Conservation (phyloP, 2,797 vertebrate genomes). For the Forpus xanthops region DNA sequence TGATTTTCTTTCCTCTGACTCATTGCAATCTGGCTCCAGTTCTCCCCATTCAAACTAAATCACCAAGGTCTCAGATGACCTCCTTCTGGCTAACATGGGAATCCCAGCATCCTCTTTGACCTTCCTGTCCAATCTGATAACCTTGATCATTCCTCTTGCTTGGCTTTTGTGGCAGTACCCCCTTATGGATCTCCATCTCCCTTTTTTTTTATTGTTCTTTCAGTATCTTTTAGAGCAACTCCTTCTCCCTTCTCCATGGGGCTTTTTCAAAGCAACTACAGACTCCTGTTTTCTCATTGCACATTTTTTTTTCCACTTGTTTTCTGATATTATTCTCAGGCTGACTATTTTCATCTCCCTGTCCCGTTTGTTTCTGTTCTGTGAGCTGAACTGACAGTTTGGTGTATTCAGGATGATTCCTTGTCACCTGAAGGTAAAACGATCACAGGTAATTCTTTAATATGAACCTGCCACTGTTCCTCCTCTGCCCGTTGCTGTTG, state of each 20-base stretch:
- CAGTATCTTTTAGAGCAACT: neutral
- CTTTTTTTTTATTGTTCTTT: neutral
- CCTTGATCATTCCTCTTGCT: slow-evolving; percentile 14
- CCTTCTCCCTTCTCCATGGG: neutral
- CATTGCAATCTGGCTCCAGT: slow-evolving; percentile 53
- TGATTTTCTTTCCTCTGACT: slow-evolving; percentile 69
- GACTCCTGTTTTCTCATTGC: neutral
- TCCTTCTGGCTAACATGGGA: slow-evolving; percentile 1
- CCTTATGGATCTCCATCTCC: neutral
- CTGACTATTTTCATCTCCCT: neutral
- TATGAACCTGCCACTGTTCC: slow-evolving; percentile 1
- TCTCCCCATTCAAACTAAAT: slow-evolving; percentile 46
- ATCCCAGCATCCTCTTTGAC: slow-evolving; percentile 59
- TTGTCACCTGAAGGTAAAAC: neutral
- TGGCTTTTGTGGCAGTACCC: slow-evolving; percentile 45
- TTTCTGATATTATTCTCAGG: neutral
- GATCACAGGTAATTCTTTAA: slow-evolving; percentile 25
- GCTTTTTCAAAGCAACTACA: neutral
- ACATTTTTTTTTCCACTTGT: neutral
- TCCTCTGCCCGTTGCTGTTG: neutral
- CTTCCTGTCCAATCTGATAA: slow-evolving; percentile 50
- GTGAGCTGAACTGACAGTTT: neutral
- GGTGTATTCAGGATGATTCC: neutral
- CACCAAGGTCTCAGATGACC: slow-evolving; percentile 59
- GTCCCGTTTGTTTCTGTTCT: neutral